Conservation (phyloP, 2,797 vertebrate genomes). For the Serranus cabrilla region DNA sequence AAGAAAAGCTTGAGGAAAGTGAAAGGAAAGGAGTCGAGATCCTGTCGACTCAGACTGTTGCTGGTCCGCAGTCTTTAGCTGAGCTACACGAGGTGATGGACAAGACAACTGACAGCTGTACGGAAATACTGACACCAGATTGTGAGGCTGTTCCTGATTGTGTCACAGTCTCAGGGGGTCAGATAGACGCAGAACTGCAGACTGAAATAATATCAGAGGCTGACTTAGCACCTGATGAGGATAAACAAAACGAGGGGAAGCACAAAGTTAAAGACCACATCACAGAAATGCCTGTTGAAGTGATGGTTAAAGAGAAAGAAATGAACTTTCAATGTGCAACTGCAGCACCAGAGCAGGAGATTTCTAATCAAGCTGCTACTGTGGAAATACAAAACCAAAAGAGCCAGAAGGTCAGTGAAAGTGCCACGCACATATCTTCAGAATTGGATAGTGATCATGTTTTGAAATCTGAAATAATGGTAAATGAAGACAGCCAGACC, state of each 20-base stretch:
- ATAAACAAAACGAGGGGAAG: constrained; percentile 31
- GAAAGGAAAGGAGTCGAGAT: constrained; percentile 40
- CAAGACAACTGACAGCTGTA: constrained; percentile 32
- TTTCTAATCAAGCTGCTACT: constrained; percentile 11
- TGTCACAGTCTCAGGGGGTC: constrained; percentile 32
- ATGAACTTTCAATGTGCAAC: constrained; percentile 3
- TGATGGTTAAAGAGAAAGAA: constrained; percentile 20
- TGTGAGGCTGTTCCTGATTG: constrained; percentile 29
- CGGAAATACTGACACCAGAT: constrained; percentile 36
- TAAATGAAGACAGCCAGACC: constrained; percentile 19
- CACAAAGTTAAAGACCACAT: constrained; percentile 27
- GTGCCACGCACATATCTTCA: constrained; percentile 4
- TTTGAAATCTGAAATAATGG: constrained; percentile 13
- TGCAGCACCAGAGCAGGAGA: constrained; percentile 26
- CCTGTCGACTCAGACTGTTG: constrained; percentile 11
- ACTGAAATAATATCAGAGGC: constrained; percentile 32
- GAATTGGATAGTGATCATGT: constrained; percentile 5
- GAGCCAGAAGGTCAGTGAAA: constrained; percentile 32
- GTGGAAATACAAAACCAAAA: constrained; percentile 38
- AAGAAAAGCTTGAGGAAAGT: constrained; percentile 48
- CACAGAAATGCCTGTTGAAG: constrained; percentile 25
- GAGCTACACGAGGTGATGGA: constrained; percentile 33
- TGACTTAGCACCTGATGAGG: constrained; percentile 16
- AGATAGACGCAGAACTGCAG: constrained; percentile 20
- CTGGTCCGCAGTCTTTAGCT: constrained; percentile 25